These are phyloP conservation scores for Drosophila pseudotakahashii DNA, from an alignment of 2,888 invertebrate species.

Conservation along the genomic window DNA sequence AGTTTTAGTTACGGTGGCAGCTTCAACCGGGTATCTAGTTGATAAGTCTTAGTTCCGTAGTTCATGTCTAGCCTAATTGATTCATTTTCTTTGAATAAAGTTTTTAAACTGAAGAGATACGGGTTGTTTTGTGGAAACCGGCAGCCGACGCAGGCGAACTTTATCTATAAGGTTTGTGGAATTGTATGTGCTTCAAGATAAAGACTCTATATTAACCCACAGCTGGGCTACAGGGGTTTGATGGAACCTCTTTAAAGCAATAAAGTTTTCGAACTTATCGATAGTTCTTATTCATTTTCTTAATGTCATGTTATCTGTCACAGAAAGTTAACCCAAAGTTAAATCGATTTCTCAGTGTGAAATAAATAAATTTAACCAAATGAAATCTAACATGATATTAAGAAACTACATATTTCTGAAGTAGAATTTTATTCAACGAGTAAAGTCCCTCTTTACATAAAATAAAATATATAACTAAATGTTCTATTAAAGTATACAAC, in stretches of 20 bases:
- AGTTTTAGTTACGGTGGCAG: conserved; percentile 69
- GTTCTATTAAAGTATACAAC: no score
- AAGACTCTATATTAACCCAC: conserved; percentile 3
- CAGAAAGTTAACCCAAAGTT: no score
- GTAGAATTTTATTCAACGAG: no score
- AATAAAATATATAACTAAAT: neutral
- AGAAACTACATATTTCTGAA: no score
- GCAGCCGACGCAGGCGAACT: neutral
- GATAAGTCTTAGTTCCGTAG: conserved; percentile 43
- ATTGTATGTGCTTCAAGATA: conserved; percentile 1
- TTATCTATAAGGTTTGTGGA: neutral
- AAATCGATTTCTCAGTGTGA: no score
- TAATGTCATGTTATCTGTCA: no score
- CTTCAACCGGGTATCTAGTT: conserved; percentile 65
- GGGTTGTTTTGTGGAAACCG: neutral
- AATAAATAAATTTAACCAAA: no score
- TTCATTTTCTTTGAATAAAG: conserved; percentile 38
- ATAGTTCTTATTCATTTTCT: no score
- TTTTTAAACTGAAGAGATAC: conserved; percentile 4
- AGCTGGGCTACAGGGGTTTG: neutral
- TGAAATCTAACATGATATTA: no score
- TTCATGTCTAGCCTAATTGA: conserved; percentile 19
- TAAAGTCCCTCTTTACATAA: no score
- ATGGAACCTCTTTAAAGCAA: neutral
- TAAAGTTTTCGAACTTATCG: neutral